These are phyloP conservation scores for Calephelis virginiensis DNA, from an alignment of 1,140 invertebrate species.

Conservation along the genomic window DNA sequence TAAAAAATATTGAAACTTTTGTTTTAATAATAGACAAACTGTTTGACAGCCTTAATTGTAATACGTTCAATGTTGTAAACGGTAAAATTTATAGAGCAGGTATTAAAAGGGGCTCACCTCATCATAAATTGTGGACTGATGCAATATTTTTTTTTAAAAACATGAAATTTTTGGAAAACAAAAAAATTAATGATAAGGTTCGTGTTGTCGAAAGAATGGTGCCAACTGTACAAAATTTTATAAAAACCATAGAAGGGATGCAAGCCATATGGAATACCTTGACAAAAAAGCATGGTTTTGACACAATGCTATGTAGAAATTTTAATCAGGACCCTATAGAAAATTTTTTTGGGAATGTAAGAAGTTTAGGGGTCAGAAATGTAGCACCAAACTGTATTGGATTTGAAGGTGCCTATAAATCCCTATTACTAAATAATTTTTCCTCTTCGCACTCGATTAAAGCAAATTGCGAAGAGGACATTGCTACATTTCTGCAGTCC, in stretches of 20 bases:
- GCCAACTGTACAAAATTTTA: no score
- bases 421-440: conserved; percentile 33
- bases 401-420: conserved; percentile 40
- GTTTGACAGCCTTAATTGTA: conserved; percentile 36
- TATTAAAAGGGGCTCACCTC: conserved; percentile 27
- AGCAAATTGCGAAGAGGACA: conserved; percentile 36
- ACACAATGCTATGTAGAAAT: conserved; percentile 31
- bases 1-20: conserved; percentile 21
- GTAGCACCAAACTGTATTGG: conserved; percentile 24
- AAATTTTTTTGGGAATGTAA: conserved; percentile 36
- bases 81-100: conserved; percentile 32
- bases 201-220: conserved; percentile 15
- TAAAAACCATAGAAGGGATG: conserved; percentile 26
- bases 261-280: conserved; percentile 27
- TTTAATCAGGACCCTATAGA: conserved; percentile 39
- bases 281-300: conserved; percentile 26
- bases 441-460: conserved; percentile 23
- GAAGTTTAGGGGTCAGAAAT: conserved; percentile 34
- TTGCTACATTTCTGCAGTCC: conserved; percentile 43
- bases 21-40: conserved; percentile 28
- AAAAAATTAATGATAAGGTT: conserved; percentile 20
- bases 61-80: conserved; percentile 24
- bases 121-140: conserved; percentile 30
- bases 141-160: conserved; percentile 26
- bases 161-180: conserved; percentile 25